phyloP scores from a whole-genome alignment of 2,888 invertebrate genomes.

The Taenaris catops region DNA sequence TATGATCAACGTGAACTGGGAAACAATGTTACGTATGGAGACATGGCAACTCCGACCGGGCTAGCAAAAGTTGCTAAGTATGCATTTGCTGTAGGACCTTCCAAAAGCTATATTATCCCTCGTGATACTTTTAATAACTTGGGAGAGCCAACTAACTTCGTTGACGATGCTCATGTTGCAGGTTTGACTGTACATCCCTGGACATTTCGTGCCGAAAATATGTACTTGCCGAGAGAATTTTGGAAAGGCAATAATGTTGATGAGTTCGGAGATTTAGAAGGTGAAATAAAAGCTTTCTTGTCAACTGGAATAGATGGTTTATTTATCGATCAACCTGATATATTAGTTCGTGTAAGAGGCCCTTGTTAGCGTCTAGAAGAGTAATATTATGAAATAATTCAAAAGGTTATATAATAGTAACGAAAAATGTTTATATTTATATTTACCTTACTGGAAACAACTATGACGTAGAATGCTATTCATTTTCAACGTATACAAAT shows the following conservation, averaged over 20 bases:
- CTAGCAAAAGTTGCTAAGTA: conserved; percentile 54
- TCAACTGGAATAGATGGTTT: conserved; percentile 61
- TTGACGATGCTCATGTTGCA: conserved; percentile 50
- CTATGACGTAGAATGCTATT: too few relatives aligned
- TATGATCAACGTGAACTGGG: conserved; percentile 45
- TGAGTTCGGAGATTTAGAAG: conserved; percentile 44
- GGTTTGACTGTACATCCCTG: conserved; percentile 63
- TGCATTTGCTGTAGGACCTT: conserved; percentile 62
- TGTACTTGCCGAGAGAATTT: conserved; percentile 53
- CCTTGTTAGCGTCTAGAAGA: conserved; percentile 14
- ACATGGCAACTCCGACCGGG: conserved; percentile 57
- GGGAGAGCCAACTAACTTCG: conserved; percentile 47
- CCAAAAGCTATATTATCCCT: conserved; percentile 61
- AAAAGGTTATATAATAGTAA: too few relatives aligned
- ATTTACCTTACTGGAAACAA: too few relatives aligned
- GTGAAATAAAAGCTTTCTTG: conserved; percentile 52
- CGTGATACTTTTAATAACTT: conserved; percentile 43
- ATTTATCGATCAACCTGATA: conserved; percentile 65
- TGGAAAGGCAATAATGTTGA: conserved; percentile 34
- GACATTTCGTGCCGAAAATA: conserved; percentile 64
- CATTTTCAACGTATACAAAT: too few relatives aligned
- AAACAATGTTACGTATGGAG: conserved; percentile 48
- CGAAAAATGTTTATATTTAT: too few relatives aligned
- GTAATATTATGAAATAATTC: too few relatives aligned
- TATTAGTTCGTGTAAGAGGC: conserved; percentile 25